phyloP scores from a whole-genome alignment of 2,113 vertebrate genomes.

The Micromys minutus region DNA sequence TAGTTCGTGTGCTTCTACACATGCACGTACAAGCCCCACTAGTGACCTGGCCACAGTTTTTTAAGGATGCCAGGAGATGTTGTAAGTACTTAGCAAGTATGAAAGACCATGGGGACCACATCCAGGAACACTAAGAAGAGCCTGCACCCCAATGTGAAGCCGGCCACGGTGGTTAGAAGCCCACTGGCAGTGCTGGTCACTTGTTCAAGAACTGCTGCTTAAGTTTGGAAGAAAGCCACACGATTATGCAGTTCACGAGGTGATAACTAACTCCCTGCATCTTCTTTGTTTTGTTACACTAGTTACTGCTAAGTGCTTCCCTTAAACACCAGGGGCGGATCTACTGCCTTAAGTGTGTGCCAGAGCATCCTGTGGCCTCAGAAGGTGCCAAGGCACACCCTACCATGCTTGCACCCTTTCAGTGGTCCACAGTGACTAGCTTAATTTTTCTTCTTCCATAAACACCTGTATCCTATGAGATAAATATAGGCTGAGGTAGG shows the following conservation, averaged over 20 bases:
- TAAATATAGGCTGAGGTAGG: not conserved
- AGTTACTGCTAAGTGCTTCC: not conserved
- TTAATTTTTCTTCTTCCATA: not conserved
- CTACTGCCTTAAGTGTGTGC: constrained; percentile 4
- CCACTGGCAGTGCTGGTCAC: not conserved
- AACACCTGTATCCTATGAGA: not conserved
- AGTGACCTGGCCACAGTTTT: not conserved
- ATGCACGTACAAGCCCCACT: fast-evolving
- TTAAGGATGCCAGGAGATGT: not conserved
- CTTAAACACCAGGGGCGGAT: constrained; percentile 19
- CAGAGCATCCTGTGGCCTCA: not conserved
- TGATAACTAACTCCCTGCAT: constrained; percentile 67
- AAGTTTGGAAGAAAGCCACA: constrained; percentile 19
- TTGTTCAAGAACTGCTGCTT: not conserved
- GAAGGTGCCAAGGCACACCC: not conserved
- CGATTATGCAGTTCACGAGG: constrained; percentile 66
- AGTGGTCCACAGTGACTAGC: not conserved
- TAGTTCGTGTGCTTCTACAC: not conserved
- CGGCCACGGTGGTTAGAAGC: fast-evolving
- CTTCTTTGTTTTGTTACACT: constrained; percentile 56
- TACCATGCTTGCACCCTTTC: not conserved
- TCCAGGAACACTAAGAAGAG: not conserved
- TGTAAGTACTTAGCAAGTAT: not conserved
- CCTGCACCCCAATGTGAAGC: not conserved
- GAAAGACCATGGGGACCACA: not conserved